These are phyloP conservation scores for Muscina levida DNA, from an alignment of 2,888 invertebrate genomes.

Conservation along the genomic window DNA sequence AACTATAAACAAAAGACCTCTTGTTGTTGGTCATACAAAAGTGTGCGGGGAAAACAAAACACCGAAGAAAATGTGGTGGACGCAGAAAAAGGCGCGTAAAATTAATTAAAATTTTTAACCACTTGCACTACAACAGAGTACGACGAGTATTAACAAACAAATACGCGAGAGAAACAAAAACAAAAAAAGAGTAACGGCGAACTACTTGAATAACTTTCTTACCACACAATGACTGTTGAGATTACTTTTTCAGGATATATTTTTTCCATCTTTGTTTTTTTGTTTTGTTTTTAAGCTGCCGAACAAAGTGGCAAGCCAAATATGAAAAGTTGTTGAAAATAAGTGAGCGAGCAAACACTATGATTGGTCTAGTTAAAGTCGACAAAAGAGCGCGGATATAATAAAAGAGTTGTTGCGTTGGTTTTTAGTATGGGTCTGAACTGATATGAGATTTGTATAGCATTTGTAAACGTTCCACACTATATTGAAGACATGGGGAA, in stretches of 20 bases:
- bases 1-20: slow-evolving; percentile 10
- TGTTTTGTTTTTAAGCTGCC: not conserved
- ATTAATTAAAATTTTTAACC: slow-evolving; percentile 53
- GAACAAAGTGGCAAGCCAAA: slow-evolving; percentile 38
- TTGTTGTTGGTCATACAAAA: too few relatives aligned
- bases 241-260: slow-evolving; percentile 21
- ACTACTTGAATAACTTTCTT: slow-evolving; percentile 41
- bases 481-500: too few relatives aligned
- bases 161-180: slow-evolving; percentile 6
- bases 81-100: slow-evolving; percentile 49
- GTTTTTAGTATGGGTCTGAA: too few relatives aligned
- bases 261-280: not conserved
- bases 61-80: slow-evolving; percentile 13
- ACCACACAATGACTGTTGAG: slow-evolving; percentile 35
- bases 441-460: too few relatives aligned
- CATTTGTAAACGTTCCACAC: too few relatives aligned
- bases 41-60: not conserved
- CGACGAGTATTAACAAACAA: slow-evolving; percentile 1
- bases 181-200: slow-evolving; percentile 23
- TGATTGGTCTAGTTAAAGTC: too few relatives aligned
- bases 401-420: too few relatives aligned
- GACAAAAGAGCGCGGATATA: too few relatives aligned
- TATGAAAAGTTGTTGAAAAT: slow-evolving; percentile 34
- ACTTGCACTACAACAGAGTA: slow-evolving; percentile 25
- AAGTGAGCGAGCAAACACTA: not conserved